Evolutionary conservation across 2,113 vertebrate species (phyloP).

Genomic region (Aramus guarauna): DNA sequence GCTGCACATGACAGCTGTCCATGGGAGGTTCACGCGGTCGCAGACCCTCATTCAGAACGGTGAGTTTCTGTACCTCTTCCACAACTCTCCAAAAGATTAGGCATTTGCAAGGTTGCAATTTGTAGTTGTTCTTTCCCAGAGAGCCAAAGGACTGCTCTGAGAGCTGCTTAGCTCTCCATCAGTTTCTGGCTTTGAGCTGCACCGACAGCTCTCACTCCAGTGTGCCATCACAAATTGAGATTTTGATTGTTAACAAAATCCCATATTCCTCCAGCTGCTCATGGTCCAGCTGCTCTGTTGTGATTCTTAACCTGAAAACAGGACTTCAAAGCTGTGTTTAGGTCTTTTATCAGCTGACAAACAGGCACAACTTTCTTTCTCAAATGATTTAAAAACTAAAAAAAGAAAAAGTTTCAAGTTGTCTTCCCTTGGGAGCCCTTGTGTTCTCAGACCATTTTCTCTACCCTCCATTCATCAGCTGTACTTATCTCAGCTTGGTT

Average conservation of each 20-base stretch:
- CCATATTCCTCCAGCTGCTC: background rate
- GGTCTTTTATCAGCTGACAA: background rate
- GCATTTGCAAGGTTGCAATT: background rate
- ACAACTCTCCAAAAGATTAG: background rate
- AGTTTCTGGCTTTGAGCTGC: background rate
- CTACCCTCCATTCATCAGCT: background rate
- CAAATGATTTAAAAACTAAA: background rate
- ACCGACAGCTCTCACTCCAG: background rate
- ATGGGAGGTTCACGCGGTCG: slow-evolving; percentile 92
- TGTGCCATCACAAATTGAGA: fast-evolving
- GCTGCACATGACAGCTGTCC: slow-evolving; percentile 93
- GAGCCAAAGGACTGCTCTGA: background rate
- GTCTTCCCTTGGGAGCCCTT: background rate
- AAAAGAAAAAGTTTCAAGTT: background rate
- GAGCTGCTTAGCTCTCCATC: background rate
- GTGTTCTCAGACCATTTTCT: background rate
- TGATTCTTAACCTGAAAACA: background rate
- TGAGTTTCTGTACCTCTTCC: slow-evolving; percentile 61
- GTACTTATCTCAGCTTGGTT: background rate
- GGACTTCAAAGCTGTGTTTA: background rate
- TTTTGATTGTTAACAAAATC: background rate
- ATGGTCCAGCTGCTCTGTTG: background rate
- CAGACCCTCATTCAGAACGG: slow-evolving; percentile 97
- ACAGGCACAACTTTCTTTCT: background rate
- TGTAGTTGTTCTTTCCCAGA: background rate